Base-by-base conservation (phyloP, 1,140 invertebrate genomes). In the Helicoverpa zea region DNA sequence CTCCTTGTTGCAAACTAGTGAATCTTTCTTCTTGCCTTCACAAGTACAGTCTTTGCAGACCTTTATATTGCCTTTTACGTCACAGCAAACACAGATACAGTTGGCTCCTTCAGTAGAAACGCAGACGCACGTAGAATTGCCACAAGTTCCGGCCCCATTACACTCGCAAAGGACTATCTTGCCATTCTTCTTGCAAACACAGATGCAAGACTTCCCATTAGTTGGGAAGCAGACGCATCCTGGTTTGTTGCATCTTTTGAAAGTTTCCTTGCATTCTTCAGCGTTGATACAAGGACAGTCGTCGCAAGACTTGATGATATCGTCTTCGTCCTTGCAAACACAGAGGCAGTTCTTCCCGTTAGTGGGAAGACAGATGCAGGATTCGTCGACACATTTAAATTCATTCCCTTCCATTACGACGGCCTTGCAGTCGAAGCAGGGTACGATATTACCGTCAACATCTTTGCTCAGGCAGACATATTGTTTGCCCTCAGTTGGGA, bases 201-300 rank as follows among this genome's bases (percentile, higher is more conserved):
- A 83, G 35, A 78, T 72, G 70, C 79, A 81, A 30, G 68, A 47
- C 29, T 81, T 79, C 7, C 83, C 83, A 11, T 59, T 49, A 29
- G 83, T 84, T 3, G 66, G 59, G 0, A 84, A 61, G 49, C 81
- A 82, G 7, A 82, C 51, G 54, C 83, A 84, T 18, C 74, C 79
- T 10, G 56, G 3, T n/a, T 85, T 88, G 43, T 83, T 78, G 29
- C 84, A 87, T 61, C 82, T 79, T 59, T 81, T 79, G 23, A 66
- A 64, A 2, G 18, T 43, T n/a, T 52, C 30, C 73, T 76, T 76
- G 16, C 61, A 77, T 77, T 77, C 47, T 35, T 66, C 75, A 13
- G 75, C 61, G 11, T 77, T 66, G 11, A 16, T 61, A 51, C 75
- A 77, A 43, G 51, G 3, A 13, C 75, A 77, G 49, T 77, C 75